A percentile compares a stretch with the other conserved stretches of the same genome.
phyloP scores from a whole-genome alignment of 2,888 invertebrate genomes.

The Drosophila dives region DNA sequence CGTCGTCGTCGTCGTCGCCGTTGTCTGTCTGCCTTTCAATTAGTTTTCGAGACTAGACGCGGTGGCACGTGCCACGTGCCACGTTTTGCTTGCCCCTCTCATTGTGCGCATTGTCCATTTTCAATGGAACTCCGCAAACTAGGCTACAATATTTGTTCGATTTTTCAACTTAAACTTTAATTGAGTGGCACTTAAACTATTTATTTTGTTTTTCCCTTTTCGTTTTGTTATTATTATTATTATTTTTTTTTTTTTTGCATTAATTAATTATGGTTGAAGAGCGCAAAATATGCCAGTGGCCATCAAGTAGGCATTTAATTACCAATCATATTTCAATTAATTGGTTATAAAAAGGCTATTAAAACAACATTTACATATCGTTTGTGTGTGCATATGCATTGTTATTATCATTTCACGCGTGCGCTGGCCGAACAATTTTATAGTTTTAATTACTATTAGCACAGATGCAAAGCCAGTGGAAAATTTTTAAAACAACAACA shows the following conservation, averaged over 20 bases:
- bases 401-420: slow-evolving; percentile 57
- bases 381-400: slow-evolving; percentile 37
- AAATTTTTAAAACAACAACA: slow-evolving; percentile 2
- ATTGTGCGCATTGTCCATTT: slow-evolving; percentile 30
- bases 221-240: not conserved
- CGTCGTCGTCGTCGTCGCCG: slow-evolving; percentile 23
- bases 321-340: slow-evolving; percentile 81
- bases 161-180: slow-evolving; percentile 33
- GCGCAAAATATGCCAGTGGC: slow-evolving; percentile 65
- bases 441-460: slow-evolving; percentile 70
- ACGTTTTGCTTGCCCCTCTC: slow-evolving; percentile 19
- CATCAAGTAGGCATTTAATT: slow-evolving; percentile 74
- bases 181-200: slow-evolving; percentile 32
- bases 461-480: slow-evolving; percentile 41
- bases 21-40: slow-evolving; percentile 77
- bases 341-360: slow-evolving; percentile 70
- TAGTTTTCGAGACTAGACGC: slow-evolving; percentile 73
- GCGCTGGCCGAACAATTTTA: slow-evolving; percentile 46
- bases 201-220: slow-evolving; percentile 1
- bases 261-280: slow-evolving; percentile 58
- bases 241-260: too few relatives aligned
- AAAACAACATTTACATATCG: slow-evolving; percentile 39
- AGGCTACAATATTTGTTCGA: slow-evolving; percentile 36
- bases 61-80: slow-evolving; percentile 68
- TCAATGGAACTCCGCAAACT: slow-evolving; percentile 56